Conservation (phyloP, 2,113 vertebrate genomes). For the Bos javanicus region DNA sequence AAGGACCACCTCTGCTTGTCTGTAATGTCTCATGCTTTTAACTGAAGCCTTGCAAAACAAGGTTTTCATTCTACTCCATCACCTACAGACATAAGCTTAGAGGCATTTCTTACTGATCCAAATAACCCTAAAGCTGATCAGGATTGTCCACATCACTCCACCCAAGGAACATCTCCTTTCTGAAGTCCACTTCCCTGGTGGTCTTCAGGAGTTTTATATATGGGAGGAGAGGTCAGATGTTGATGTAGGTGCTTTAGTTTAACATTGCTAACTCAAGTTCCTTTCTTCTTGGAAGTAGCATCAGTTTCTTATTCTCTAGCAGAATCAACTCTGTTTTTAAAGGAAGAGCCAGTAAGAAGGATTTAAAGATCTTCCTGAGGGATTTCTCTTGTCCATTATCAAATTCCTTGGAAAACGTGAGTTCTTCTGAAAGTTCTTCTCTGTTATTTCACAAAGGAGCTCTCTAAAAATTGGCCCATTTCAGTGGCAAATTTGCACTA, state of each 20-base stretch:
- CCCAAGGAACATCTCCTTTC: not conserved
- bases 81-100: constrained; percentile 30
- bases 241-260: not conserved
- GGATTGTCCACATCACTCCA: not conserved
- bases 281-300: not conserved
- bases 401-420: not conserved
- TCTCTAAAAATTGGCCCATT: not conserved
- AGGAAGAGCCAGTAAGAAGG: not conserved
- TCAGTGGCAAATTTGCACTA: not conserved
- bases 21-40: constrained; percentile 55
- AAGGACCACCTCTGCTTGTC: constrained; percentile 56
- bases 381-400: not conserved
- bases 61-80: constrained; percentile 47
- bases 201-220: not conserved
- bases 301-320: not conserved
- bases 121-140: constrained; percentile 14
- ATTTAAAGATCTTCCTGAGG: not conserved
- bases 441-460: not conserved
- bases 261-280: not conserved
- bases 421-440: not conserved
- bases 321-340: not conserved
- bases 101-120: constrained; percentile 51
- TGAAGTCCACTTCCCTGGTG: not conserved
- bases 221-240: not conserved
- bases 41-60: constrained; percentile 37